phyloP scores from a whole-genome alignment of 2,113 vertebrate genomes.

The Phycodurus eques region DNA sequence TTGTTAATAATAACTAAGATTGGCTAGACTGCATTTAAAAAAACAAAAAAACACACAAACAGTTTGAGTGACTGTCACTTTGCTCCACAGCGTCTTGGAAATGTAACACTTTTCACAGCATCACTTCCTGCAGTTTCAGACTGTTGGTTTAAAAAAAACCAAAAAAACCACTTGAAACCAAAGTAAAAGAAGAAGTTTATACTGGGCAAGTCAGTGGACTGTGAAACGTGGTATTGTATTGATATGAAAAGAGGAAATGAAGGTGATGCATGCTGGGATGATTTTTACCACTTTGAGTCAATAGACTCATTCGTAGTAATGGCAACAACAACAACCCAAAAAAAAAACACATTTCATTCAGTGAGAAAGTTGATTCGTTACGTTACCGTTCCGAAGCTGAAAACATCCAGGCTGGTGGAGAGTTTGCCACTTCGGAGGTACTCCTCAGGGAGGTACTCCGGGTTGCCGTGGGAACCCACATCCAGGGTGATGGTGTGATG shows the following conservation, averaged over 20 bases:
- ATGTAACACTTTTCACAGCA: neutral
- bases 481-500: constrained; percentile 53
- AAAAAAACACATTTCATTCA: neutral
- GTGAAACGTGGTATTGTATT: neutral
- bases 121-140: neutral
- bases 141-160: neutral
- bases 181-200: neutral
- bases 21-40: too few relatives aligned
- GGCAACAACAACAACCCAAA: neutral
- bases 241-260: neutral
- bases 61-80: neutral
- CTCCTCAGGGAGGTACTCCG: constrained; percentile 72
- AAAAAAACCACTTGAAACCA: neutral
- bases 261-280: neutral
- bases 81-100: neutral
- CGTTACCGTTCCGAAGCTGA: constrained; percentile 74
- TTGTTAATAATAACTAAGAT: too few relatives aligned
- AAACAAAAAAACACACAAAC: neutral
- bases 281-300: neutral
- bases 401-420: constrained; percentile 74
- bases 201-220: neutral
- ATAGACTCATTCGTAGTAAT: neutral
- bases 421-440: constrained; percentile 70
- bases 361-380: neutral
- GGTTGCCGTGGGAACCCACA: constrained; percentile 41